Percentiles rank a stretch among this genome's conserved stretches.
phyloP scores from a whole-genome alignment of 2,113 vertebrate species.

The Syngnathus scovelli region DNA sequence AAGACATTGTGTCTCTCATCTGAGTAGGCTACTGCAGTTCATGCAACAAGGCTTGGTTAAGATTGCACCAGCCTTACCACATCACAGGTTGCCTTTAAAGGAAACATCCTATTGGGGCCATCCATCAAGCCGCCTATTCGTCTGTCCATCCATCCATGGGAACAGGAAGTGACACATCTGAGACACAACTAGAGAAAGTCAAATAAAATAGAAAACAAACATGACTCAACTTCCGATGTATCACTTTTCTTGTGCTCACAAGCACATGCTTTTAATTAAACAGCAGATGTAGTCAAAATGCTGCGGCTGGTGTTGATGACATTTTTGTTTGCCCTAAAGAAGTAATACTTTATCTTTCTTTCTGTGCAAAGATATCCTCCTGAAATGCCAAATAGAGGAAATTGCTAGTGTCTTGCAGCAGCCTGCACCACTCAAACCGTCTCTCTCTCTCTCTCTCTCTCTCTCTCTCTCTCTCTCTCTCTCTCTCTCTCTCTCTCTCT shows the following conservation, averaged over 20 bases:
- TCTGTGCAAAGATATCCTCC: neutral
- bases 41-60: too few relatives aligned
- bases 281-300: neutral
- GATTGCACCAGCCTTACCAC: neutral
- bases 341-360: neutral
- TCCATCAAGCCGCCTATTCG: neutral
- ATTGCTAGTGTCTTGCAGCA: conserved; percentile 31
- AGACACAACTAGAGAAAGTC: neutral
- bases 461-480: conserved; percentile 28
- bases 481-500: conserved; percentile 35
- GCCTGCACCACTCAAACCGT: conserved; percentile 16
- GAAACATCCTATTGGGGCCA: neutral
- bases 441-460: conserved; percentile 22
- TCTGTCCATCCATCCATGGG: neutral
- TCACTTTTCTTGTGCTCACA: neutral
- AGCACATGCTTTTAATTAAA: neutral
- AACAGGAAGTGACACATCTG: neutral
- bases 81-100: neutral
- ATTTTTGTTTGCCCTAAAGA: neutral
- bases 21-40: too few relatives aligned
- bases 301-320: neutral
- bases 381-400: conserved; percentile 6
- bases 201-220: conserved; percentile 1
- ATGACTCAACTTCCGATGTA: neutral
- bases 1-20: too few relatives aligned